These are phyloP conservation scores for Drosophila putrida DNA, from an alignment of 2,888 invertebrate genomes.

Conservation along the genomic window DNA sequence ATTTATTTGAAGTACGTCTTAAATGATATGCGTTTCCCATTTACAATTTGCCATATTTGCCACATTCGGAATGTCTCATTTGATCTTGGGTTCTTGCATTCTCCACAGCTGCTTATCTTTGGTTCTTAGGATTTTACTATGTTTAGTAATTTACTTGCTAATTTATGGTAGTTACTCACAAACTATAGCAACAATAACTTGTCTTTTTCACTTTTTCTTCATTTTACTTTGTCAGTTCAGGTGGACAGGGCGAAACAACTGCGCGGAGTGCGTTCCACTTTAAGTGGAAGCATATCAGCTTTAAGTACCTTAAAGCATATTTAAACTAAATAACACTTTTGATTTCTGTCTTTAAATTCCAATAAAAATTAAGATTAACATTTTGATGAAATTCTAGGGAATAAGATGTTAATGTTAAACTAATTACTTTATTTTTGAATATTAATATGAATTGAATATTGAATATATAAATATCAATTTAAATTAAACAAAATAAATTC, in stretches of 20 bases:
- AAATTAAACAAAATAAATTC: not conserved
- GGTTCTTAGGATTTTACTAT: constrained; percentile 56
- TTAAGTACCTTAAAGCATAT: constrained; percentile 5
- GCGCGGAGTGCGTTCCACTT: constrained; percentile 37
- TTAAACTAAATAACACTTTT: not conserved
- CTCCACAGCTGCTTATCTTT: constrained; percentile 61
- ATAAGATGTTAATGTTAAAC: too few relatives aligned
- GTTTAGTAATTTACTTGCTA: constrained; percentile 55
- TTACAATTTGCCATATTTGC: constrained; percentile 55
- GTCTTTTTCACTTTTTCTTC: not conserved
- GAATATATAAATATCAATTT: not conserved
- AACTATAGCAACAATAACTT: constrained; percentile 66
- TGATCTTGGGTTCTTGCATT: constrained; percentile 34
- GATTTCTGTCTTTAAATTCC: not conserved
- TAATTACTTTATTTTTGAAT: too few relatives aligned
- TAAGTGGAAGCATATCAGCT: constrained; percentile 40
- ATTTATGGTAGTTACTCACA: constrained; percentile 74
- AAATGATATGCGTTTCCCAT: constrained; percentile 73
- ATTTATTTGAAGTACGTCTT: constrained; percentile 75
- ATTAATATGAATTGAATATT: not conserved
- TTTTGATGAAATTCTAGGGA: not conserved
- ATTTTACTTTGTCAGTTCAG: not conserved
- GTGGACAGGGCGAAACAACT: constrained; percentile 18
- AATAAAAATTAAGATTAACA: not conserved
- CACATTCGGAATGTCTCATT: constrained; percentile 64